Conservation (phyloP, 2,113 vertebrate genomes). For the Tragelaphus scriptus region DNA sequence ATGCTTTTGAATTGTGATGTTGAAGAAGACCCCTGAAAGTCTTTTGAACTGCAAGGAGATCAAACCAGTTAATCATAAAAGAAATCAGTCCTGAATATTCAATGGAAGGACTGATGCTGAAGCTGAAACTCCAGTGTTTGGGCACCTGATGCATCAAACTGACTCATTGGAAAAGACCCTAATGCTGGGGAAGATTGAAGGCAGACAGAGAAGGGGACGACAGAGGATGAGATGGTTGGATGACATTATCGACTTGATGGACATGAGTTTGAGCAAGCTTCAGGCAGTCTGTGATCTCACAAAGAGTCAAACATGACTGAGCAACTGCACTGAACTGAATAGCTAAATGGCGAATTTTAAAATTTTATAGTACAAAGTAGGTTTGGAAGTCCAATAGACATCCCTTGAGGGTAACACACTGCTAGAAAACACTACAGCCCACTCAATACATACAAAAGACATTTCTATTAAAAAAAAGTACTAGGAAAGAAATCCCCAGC, state of each 20-base stretch:
- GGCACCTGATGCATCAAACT: not conserved
- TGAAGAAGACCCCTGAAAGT: not conserved
- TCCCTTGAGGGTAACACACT: rapidly evolving
- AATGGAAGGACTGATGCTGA: not conserved
- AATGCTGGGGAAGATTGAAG: not conserved
- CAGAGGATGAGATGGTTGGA: not conserved
- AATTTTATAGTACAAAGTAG: not conserved
- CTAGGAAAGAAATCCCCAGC: not conserved
- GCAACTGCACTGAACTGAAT: not conserved
- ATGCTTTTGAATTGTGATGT: not conserved
- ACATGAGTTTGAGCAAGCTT: not conserved
- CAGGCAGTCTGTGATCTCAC: not conserved
- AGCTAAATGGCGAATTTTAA: not conserved
- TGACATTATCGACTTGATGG: not conserved
- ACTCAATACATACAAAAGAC: not conserved
- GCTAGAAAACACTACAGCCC: not conserved
- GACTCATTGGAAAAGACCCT: not conserved
- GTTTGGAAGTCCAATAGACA: not conserved
- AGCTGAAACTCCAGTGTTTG: not conserved
- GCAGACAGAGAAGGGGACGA: not conserved
- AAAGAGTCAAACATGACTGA: not conserved
- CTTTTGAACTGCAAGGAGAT: not conserved
- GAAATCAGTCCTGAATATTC: not conserved
- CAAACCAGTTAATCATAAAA: not conserved
- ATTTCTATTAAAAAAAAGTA: not conserved